Conservation (phyloP, 1,140 invertebrate species). For the Colletes gigas region DNA sequence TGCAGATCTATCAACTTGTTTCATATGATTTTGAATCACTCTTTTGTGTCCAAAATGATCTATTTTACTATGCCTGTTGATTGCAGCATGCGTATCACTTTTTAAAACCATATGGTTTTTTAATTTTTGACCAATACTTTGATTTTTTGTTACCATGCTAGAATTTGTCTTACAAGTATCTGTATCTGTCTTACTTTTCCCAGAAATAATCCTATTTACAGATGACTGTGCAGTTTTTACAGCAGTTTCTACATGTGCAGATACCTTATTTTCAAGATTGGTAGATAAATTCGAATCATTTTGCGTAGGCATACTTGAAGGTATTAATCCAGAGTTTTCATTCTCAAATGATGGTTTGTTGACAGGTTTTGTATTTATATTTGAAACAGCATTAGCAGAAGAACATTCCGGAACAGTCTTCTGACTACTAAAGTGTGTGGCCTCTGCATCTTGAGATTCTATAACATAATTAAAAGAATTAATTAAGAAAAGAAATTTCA, state of each 20-base stretch:
- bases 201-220: slow-evolving; percentile 62
- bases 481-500: not conserved
- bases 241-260: slow-evolving; percentile 47
- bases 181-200: slow-evolving; percentile 68
- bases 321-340: slow-evolving; percentile 63
- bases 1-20: slow-evolving; percentile 58
- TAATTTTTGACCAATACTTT: slow-evolving; percentile 71
- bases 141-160: slow-evolving; percentile 53
- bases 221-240: slow-evolving; percentile 62
- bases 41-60: slow-evolving; percentile 70
- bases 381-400: slow-evolving; percentile 48
- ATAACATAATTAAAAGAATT: slow-evolving; percentile 51
- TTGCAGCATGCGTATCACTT: slow-evolving; percentile 52
- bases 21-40: slow-evolving; percentile 72
- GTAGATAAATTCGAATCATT: slow-evolving; percentile 38
- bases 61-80: slow-evolving; percentile 73
- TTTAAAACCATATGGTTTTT: slow-evolving; percentile 73
- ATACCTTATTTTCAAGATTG: slow-evolving; percentile 64
- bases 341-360: slow-evolving; percentile 65
- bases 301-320: slow-evolving; percentile 55
- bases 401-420: slow-evolving; percentile 63
- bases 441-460: slow-evolving; percentile 78
- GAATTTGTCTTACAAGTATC: slow-evolving; percentile 65
- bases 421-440: slow-evolving; percentile 72
- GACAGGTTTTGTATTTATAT: slow-evolving; percentile 57